Percentiles rank a stretch among this genome's conserved stretches.
Conservation (phyloP, 2,888 invertebrate genomes). For the Agriotes lineatus region DNA sequence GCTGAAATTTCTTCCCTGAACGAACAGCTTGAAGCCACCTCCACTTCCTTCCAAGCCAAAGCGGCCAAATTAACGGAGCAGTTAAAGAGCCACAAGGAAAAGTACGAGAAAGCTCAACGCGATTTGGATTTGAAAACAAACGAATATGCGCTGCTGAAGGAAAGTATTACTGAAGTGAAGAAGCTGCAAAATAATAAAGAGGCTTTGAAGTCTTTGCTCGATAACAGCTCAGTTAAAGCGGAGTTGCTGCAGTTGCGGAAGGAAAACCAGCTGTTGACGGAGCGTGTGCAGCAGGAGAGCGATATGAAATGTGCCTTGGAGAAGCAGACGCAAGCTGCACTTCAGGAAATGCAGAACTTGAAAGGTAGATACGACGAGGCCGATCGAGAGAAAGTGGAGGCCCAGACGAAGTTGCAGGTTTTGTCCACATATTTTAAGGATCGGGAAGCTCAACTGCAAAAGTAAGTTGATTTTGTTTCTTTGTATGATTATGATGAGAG, state of each 20-base stretch:
- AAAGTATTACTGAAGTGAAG: conserved; percentile 66
- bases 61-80: conserved; percentile 67
- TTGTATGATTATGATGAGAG: too few relatives aligned
- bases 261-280: conserved; percentile 68
- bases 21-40: conserved; percentile 60
- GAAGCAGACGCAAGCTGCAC: conserved; percentile 64
- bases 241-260: conserved; percentile 70
- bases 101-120: conserved; percentile 62
- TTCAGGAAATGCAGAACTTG: conserved; percentile 69
- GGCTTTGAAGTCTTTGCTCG: conserved; percentile 63
- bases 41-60: conserved; percentile 58
- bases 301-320: conserved; percentile 66
- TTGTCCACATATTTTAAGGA: conserved; percentile 92
- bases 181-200: conserved; percentile 63
- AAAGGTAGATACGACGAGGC: conserved; percentile 73
- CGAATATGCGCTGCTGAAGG: conserved; percentile 67
- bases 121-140: conserved; percentile 61
- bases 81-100: conserved; percentile 63
- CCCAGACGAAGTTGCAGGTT: conserved; percentile 86
- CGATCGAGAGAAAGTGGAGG: conserved; percentile 81
- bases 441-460: conserved; percentile 87
- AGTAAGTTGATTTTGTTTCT: conserved; percentile 72
- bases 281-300: conserved; percentile 66
- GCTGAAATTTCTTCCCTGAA: conserved; percentile 55
- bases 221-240: conserved; percentile 71